Percentiles rank a stretch among this genome's conserved stretches.
These are phyloP conservation scores for Iselma pallidipennis DNA, from an alignment of 2,888 invertebrate species.

Conservation along the genomic window DNA sequence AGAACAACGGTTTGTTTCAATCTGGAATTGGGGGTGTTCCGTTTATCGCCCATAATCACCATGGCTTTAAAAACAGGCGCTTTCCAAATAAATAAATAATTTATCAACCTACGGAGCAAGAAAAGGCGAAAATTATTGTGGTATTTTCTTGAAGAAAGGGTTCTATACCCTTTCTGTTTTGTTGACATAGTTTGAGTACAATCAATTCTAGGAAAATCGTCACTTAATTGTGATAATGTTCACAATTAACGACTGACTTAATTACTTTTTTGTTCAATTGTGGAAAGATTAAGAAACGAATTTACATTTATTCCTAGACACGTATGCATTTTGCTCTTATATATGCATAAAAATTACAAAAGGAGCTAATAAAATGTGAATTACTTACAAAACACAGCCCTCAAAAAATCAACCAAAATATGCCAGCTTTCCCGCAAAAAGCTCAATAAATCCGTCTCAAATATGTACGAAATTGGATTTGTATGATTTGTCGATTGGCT, in stretches of 20 bases:
- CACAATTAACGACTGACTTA: too few relatives aligned
- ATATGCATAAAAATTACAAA: neutral
- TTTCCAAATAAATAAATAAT: neutral
- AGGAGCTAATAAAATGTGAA: neutral
- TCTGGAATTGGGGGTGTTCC: conserved; percentile 21
- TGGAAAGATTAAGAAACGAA: too few relatives aligned
- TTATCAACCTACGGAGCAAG: neutral
- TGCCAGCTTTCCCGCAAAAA: too few relatives aligned
- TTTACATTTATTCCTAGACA: too few relatives aligned
- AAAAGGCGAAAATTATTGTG: neutral
- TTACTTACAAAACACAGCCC: conserved; percentile 9
- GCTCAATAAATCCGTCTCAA: too few relatives aligned
- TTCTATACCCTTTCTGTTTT: neutral
- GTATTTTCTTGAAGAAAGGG: neutral
- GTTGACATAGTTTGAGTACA: too few relatives aligned
- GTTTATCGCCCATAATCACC: conserved; percentile 7
- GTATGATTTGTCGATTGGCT: conserved; percentile 56
- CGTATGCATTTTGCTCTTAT: too few relatives aligned
- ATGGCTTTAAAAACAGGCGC: neutral
- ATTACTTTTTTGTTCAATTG: too few relatives aligned
- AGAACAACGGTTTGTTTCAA: conserved; percentile 15
- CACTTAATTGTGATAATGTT: too few relatives aligned
- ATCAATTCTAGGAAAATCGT: too few relatives aligned
- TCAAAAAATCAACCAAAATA: neutral
- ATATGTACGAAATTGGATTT: conserved; percentile 59